Evolutionary conservation across 2,797 vertebrate genomes (phyloP), one percentile per base, ranked within the genome.

Genomic region (Scolopax rusticola): DNA sequence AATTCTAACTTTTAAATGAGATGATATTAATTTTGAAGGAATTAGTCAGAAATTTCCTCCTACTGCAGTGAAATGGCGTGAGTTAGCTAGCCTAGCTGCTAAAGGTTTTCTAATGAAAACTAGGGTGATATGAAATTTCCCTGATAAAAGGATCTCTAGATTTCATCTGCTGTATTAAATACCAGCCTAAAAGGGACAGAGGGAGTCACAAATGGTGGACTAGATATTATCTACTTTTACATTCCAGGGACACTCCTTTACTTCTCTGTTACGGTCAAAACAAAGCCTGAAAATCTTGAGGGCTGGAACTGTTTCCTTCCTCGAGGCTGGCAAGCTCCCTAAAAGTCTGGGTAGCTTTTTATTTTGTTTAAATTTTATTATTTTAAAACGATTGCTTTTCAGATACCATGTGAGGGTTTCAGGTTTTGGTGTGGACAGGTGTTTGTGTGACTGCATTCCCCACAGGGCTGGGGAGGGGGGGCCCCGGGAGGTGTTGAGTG

Each of bases 1-100:
- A 38, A 70, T 96, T 97, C 93, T 89, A 96, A 95, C 94, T 96
- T 95, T 85, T 78, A 96, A 95, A 95, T 95, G 63, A 95, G 90
- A 92, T 10, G 12, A 96, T 93, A 95, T 96, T 97, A 96, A 93
- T 97, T 97, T 97, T 94, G 96, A 96, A 96, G 95, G 96, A 94
- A 97, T 97, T 97, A 96, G 96, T 86, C 24, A 68, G 90, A 96
- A 96, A 92, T 94, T 93, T 97, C 78, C 87, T 96, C 86, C 33
- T 80, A 54, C 81, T 45, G 76, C 78, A 87, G 65, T 88, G 91
- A 96, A 96, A 94, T 16, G 90, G 93, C 82, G 87, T 56, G 87
- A 95, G 95, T 94, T 92, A 97, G 80, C 92, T 73, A 60, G 61
- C 61, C 45, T 90, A 86, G 91, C 87, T 96, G 87, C 76, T 90